These are phyloP conservation scores for Benthosema pterotum DNA, from an alignment of 2,797 vertebrate species.

Conservation along the genomic window DNA sequence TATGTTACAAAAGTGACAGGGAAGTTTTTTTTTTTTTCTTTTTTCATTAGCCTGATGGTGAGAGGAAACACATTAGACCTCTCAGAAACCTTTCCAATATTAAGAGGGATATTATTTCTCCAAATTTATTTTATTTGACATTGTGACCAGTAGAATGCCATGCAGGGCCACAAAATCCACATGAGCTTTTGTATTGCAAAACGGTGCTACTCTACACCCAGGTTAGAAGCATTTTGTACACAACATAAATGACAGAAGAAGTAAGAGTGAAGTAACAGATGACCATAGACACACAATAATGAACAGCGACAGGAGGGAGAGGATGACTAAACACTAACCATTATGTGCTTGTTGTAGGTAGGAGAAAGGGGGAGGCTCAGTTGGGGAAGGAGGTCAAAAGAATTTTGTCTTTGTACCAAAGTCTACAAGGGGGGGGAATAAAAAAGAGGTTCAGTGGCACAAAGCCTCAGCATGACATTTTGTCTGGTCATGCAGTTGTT, in stretches of 20 bases:
- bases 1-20: too few species aligned
- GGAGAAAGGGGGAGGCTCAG: slow-evolving; percentile 77
- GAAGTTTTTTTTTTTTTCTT: not conserved
- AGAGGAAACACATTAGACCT: not conserved
- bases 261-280: slow-evolving; percentile 27
- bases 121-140: too few species aligned
- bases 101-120: too few species aligned
- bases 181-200: too few species aligned
- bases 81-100: too few species aligned
- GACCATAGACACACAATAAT: slow-evolving; percentile 32
- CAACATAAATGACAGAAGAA: slow-evolving; percentile 15
- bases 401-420: slow-evolving; percentile 81
- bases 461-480: not conserved
- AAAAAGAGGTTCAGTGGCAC: slow-evolving; percentile 31
- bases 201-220: too few species aligned
- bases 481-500: slow-evolving; percentile 3
- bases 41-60: not conserved
- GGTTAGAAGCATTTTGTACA: not conserved
- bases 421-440: slow-evolving; percentile 70
- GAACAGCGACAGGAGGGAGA: slow-evolving; percentile 48
- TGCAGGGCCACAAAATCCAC: too few species aligned
- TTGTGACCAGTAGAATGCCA: too few species aligned
- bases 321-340: slow-evolving; percentile 78
- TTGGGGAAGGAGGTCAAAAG: slow-evolving; percentile 80
- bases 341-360: slow-evolving; percentile 82